Evolutionary conservation across 2,113 vertebrate genomes (phyloP), one percentile per base, ranked within the genome.

Genomic region (Setophaga coronata): DNA sequence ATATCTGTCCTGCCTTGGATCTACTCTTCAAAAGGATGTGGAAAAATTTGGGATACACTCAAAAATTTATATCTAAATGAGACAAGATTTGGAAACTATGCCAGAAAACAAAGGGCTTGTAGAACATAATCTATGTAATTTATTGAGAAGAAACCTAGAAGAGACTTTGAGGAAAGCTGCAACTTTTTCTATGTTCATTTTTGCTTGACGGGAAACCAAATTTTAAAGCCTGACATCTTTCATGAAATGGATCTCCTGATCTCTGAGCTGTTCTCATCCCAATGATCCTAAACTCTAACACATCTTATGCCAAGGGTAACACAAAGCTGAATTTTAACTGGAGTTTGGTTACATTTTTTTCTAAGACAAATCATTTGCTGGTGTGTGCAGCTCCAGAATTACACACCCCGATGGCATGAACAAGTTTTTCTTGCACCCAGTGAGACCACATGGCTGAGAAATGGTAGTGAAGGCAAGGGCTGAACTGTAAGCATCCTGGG

Each of bases 301-400:
- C 67, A 83, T 78, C 82, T 70, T 95, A 50, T 78, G 77, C 82
- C 92, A 81, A 93, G 53, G 76, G 56, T 94, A 95, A 92, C 56
- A 78, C 18, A 57, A 86, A 90, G 36, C 76, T 94, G 64, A 90
- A 69, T 74, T 90, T 89, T 82, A 90, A 82, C 45, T 81, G 76
- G 61, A 83, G 67, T 84, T 67, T 53, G 69, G 89, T 83, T 82
- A 56, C 43, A 73, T 74, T 90, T 94, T 56, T 90, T 96, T 87
- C 67, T 69, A 87, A 87, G 76, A 82, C 48, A 90, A 96, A 84
- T 76, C 5, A 87, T 74, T 71, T 83, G 72, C 60, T 92, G 67
- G 67, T 84, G 65, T 0, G 0, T 65, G 28, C 66, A 83, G 77
- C 76, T 88, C 83, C 79, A 93, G 72, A 90, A 87, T 77, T 66